Evolutionary conservation across 1,140 invertebrate species (phyloP), one percentile per base, ranked within the genome.

Genomic region (Ceratosolen solmsi): DNA sequence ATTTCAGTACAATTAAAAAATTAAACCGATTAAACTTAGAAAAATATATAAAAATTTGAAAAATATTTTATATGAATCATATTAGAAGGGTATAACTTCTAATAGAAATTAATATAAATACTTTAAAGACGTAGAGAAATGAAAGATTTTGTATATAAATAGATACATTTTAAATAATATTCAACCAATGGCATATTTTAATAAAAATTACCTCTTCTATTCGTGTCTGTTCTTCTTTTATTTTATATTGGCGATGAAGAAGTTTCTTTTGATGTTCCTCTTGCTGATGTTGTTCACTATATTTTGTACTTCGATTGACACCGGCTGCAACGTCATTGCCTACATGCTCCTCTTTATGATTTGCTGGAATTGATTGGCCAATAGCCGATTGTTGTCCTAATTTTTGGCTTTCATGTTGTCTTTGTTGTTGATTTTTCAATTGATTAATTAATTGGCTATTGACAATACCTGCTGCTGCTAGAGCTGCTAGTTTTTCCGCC

Each of bases 381-480:
- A 30, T 38, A 22, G 51, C n/a, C 9, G 8, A 41, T 38, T 58
- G 13, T 84, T 65, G 36, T 73, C 17, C 17, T 49, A 3, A 27
- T 38, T 20, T 11, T 77, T 17, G 63, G 68, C 9, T 30, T 86
- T n/a, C n/a, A n/a, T n/a, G n/a, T n/a, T n/a, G n/a, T n/a, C n/a
- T n/a, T n/a, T n/a, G 83, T 25, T 89, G 89, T 33, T 88, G 86
- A 58, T 90, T 89, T 33, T 85, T 84, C 7, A 91, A 58, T 54
- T 89, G 86, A 0, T 82, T 86, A 17, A 91, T 89, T 38, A 90
- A 79, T 30, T 89, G 87, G 73, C 90, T 91, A 58, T 90, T 91
- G 3, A 91, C 87, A 65, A 92, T 92, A n/a, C 92, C 92, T 25
- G 92, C 92, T 22, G 92, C 90, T 77, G 93, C 92, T 5, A 93